phyloP scores from a whole-genome alignment of 2,888 invertebrate genomes.

The Acrobasis suavella region DNA sequence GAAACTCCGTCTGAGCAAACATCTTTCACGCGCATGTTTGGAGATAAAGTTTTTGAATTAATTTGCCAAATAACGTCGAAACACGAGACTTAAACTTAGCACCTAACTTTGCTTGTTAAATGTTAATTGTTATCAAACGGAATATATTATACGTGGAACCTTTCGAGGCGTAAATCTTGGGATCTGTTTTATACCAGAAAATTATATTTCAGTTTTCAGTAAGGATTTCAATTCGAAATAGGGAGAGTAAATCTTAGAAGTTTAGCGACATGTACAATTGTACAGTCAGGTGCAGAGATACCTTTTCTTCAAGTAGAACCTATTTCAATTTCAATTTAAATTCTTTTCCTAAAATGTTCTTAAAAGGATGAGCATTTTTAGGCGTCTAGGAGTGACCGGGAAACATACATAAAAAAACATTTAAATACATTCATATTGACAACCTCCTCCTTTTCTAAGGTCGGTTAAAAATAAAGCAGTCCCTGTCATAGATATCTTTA shows the following conservation, averaged over 20 bases:
- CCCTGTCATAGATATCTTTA: too few relatives aligned
- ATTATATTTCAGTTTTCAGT: neutral
- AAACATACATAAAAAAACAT: too few relatives aligned
- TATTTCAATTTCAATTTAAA: too few relatives aligned
- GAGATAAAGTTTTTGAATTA: slow-evolving; percentile 74
- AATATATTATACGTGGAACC: slow-evolving; percentile 44
- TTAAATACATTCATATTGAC: too few relatives aligned
- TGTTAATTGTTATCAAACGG: slow-evolving; percentile 71
- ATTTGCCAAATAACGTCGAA: slow-evolving; percentile 77
- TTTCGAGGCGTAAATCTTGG: slow-evolving; percentile 29
- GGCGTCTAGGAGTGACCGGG: too few relatives aligned
- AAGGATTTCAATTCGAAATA: slow-evolving; percentile 1
- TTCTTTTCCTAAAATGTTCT: too few relatives aligned
- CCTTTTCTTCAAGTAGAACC: too few relatives aligned
- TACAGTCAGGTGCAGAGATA: too few relatives aligned
- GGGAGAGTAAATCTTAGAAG: neutral
- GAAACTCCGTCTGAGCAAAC: slow-evolving; percentile 64
- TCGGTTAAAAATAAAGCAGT: too few relatives aligned
- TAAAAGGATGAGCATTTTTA: too few relatives aligned
- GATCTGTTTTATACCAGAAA: slow-evolving; percentile 7
- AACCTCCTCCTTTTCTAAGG: too few relatives aligned
- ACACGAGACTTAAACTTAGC: slow-evolving; percentile 74
- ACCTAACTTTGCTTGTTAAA: slow-evolving; percentile 73
- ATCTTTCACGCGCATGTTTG: slow-evolving; percentile 70
- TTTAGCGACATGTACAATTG: neutral